Base-by-base conservation (phyloP, 2,113 vertebrate genomes). In the Pan paniscus region DNA sequence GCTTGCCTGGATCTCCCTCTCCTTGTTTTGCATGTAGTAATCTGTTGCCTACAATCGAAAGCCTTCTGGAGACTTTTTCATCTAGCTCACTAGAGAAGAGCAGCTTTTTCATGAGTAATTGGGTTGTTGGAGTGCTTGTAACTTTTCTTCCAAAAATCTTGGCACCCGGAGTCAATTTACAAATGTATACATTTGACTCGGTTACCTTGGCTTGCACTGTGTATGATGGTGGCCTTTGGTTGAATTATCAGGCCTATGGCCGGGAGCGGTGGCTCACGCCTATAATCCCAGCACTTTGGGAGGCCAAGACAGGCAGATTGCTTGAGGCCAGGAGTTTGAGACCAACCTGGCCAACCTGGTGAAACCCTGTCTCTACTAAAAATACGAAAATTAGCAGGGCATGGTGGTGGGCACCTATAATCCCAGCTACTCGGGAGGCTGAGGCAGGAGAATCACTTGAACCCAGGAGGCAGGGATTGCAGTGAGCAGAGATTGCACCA, bases 31-130 rank as follows among this genome's bases (percentile, higher is more conserved):
- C 22, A 38, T 10, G 75, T 30, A 11, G 84, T 87, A 67, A 84
- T 88, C 96, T 95, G 52, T 78, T 94, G 89, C 84, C 96, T 89
- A 83, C 67, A 57, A 88, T 94, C 43, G 43, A 90, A 97, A 88
- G 55, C 57, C 76, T 96, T 43, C 92, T 78, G 90, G 97, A 48
- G 76, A 46, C 81, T 94, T 64, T 93, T 91, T 84, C 76, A 43
- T 93, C 68, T 82, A 40, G 20, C 55, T 93, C 57, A 46, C 80
- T 52, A 79, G 35, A 55, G 23, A 55, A 50, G 27, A 91, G 50
- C 46, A 27, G 14, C 81, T 82, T 85, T 94, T n/a, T 80, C 78
- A 82, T 55, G 75, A 93, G 55, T 79, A 93, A 83, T n/a, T 67
- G 48, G 61, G 48, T 79, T 52, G 84, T 38, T 40, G 43, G 78